Conservation (phyloP, 2,888 invertebrate genomes). For the Oscheius myriophilus region DNA sequence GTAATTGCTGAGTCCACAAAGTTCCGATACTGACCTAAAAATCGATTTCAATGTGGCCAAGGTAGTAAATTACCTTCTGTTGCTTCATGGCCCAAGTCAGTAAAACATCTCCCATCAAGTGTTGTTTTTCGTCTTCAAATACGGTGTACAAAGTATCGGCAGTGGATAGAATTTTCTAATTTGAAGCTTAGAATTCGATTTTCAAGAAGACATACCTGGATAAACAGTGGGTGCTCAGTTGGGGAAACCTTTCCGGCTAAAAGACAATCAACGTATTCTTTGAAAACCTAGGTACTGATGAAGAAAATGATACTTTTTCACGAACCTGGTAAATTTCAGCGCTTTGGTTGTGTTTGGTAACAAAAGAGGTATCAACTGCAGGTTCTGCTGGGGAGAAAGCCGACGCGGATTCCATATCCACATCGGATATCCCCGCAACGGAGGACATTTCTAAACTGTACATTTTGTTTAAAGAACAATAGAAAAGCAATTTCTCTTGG, state of each 20-base stretch:
- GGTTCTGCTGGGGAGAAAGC: slow-evolving; percentile 61
- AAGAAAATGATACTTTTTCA: background rate
- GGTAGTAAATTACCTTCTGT: slow-evolving; percentile 63
- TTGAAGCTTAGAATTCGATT: background rate
- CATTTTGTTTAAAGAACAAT: no score
- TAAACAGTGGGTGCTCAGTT: slow-evolving; percentile 52
- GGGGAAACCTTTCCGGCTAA: slow-evolving; percentile 57
- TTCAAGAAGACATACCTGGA: slow-evolving; percentile 42
- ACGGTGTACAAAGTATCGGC: slow-evolving; percentile 53
- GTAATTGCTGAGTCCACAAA: slow-evolving; percentile 67
- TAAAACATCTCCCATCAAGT: slow-evolving; percentile 68
- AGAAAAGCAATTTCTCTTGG: no score
- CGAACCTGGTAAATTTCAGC: slow-evolving; percentile 67
- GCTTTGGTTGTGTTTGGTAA: slow-evolving; percentile 64
- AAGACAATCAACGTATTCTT: slow-evolving; percentile 66
- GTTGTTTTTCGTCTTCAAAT: slow-evolving; percentile 68
- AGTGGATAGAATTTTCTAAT: slow-evolving; percentile 48
- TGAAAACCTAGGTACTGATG: slow-evolving; percentile 54
- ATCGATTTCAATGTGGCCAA: no score
- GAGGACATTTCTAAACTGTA: slow-evolving; percentile 18
- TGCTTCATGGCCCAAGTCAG: slow-evolving; percentile 68
- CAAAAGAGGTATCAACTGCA: slow-evolving; percentile 58
- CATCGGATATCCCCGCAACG: slow-evolving; percentile 32
- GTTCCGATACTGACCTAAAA: slow-evolving; percentile 61
- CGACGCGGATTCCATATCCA: slow-evolving; percentile 57